These are phyloP conservation scores for Micropoecilia bifurca DNA, from an alignment of 2,797 vertebrate species.

Conservation along the genomic window DNA sequence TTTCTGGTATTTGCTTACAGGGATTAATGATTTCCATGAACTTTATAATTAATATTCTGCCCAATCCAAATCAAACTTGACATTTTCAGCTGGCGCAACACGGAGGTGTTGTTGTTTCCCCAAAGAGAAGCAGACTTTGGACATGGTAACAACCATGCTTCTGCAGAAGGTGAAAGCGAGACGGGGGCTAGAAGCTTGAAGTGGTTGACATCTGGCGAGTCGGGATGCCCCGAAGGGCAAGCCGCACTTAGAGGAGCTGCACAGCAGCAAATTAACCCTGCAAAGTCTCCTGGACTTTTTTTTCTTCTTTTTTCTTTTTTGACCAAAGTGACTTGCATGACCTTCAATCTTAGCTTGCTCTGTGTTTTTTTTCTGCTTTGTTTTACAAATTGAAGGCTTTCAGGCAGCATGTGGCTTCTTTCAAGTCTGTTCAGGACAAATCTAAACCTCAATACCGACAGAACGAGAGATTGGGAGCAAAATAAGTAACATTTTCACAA, in stretches of 20 bases:
- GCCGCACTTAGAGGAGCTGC: conserved; percentile 1
- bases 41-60: neutral
- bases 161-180: neutral
- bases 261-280: neutral
- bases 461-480: neutral
- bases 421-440: neutral
- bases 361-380: neutral
- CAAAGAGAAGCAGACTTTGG: neutral
- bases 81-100: neutral
- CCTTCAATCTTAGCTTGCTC: neutral
- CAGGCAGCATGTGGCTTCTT: neutral
- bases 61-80: neutral
- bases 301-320: neutral
- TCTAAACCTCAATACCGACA: neutral
- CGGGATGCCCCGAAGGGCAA: conserved; percentile 6
- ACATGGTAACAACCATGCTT: neutral
- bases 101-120: conserved; percentile 3
- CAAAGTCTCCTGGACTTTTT: neutral
- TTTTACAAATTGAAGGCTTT: conserved; percentile 7
- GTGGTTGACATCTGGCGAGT: conserved; percentile 14
- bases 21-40: neutral
- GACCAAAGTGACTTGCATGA: neutral
- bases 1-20: neutral
- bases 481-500: neutral
- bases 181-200: neutral